Percentiles rank a stretch among this genome's conserved stretches.
Conservation (phyloP, 2,797 vertebrate genomes). For the Cossypha niveicapilla region DNA sequence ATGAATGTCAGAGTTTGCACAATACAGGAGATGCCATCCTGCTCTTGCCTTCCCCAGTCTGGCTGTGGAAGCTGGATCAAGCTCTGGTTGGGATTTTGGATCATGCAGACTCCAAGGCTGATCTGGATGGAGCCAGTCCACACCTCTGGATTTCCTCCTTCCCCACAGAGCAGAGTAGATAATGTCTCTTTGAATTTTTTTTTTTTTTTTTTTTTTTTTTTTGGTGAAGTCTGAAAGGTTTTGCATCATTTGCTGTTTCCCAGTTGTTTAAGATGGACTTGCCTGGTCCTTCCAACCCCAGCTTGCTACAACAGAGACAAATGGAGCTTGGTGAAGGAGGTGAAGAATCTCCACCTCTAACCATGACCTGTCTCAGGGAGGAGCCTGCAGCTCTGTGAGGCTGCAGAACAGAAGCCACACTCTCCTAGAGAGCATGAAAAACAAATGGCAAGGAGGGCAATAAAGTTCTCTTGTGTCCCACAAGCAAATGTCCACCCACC, state of each 20-base stretch:
- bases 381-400: background rate
- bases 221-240: background rate
- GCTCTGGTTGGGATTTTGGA: background rate
- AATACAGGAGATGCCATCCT: background rate
- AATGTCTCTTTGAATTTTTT: background rate
- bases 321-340: background rate
- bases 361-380: background rate
- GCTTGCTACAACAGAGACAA: background rate
- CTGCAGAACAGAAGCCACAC: background rate
- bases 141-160: background rate
- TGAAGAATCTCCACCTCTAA: background rate
- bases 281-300: background rate
- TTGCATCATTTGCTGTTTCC: background rate
- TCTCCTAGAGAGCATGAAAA: background rate
- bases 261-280: background rate
- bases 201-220: background rate
- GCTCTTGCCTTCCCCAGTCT: background rate
- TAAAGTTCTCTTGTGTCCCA: background rate
- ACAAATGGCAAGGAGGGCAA: background rate
- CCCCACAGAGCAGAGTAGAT: background rate
- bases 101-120: background rate
- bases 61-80: background rate
- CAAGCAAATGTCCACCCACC: background rate
- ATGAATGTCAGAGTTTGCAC: constrained; percentile 2
- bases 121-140: background rate